Percentiles rank a stretch among this genome's conserved stretches.
Evolutionary conservation across 2,888 invertebrate genomes (phyloP).

Genomic region (Diaphora mendica): DNA sequence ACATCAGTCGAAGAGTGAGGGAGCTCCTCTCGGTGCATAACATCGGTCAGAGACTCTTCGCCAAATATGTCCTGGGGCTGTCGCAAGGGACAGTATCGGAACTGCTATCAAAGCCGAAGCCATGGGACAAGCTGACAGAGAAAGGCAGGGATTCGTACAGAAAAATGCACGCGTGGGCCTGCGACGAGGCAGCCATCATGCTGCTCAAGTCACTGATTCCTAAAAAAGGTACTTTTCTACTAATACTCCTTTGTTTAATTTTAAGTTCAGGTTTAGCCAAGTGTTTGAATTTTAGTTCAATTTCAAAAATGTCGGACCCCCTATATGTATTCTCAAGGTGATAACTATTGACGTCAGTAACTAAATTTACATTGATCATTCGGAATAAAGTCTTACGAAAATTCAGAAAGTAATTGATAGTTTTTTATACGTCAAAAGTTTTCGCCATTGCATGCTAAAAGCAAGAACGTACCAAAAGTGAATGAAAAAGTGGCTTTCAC

Average conservation of each 20-base stretch:
- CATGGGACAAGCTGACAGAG: constrained; percentile 99
- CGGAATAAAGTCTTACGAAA: background rate
- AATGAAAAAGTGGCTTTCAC: constrained; percentile 7
- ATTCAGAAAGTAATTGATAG: background rate
- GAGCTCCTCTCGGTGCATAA: constrained; percentile 98
- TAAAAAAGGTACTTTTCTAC: constrained; percentile 93
- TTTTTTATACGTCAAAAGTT: constrained; percentile 24
- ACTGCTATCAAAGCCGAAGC: constrained; percentile 98
- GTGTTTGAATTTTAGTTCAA: constrained; percentile 14
- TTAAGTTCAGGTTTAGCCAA: constrained; percentile 19
- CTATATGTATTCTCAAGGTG: constrained; percentile 19
- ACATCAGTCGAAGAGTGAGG: constrained; percentile 96
- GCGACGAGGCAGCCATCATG: constrained; percentile 98
- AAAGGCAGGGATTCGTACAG: constrained; percentile 99
- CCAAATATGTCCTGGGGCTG: constrained; percentile 98
- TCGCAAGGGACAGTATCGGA: constrained; percentile 99
- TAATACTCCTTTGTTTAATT: constrained; percentile 30
- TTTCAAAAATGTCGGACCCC: constrained; percentile 3
- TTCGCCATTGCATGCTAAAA: constrained; percentile 29
- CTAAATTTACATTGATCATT: background rate
- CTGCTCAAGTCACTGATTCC: constrained; percentile 99
- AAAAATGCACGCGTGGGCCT: constrained; percentile 99
- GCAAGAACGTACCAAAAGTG: constrained; percentile 40
- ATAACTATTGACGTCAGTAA: constrained; percentile 30
- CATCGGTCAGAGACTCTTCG: constrained; percentile 99